Conservation (phyloP, 2,888 invertebrate species). For the Tethea ocularis region DNA sequence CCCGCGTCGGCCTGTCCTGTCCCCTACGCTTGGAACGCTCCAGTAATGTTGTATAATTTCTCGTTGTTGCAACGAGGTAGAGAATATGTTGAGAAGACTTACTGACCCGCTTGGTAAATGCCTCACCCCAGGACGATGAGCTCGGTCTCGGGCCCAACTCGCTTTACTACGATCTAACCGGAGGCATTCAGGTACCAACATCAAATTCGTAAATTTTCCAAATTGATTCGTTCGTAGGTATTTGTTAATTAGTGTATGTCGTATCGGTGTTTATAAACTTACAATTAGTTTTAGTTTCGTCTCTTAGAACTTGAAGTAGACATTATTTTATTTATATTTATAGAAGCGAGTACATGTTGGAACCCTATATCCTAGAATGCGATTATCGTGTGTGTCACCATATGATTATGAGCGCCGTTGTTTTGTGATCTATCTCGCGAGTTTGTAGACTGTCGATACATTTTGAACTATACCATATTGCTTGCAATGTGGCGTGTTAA, state of each 20-base stretch:
- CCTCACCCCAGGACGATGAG: constrained; percentile 81
- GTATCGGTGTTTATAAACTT: constrained; percentile 38
- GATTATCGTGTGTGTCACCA: constrained; percentile 31
- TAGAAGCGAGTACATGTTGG: constrained; percentile 19
- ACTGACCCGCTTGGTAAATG: constrained; percentile 81
- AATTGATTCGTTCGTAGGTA: constrained; percentile 26
- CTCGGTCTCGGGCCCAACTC: constrained; percentile 81
- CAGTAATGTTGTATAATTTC: constrained; percentile 67
- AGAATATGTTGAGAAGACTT: constrained; percentile 74
- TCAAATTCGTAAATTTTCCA: constrained; percentile 38
- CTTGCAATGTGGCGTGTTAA: no score
- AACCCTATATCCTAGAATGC: constrained; percentile 38
- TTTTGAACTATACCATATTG: no score
- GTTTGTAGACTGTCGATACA: no score
- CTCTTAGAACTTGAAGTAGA: constrained; percentile 13
- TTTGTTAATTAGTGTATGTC: constrained; percentile 23
- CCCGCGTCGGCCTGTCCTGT: constrained; percentile 29
- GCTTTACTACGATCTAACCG: constrained; percentile 82
- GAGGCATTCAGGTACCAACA: constrained; percentile 82
- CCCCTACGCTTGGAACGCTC: constrained; percentile 58
- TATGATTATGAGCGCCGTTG: no score
- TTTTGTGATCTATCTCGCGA: no score
- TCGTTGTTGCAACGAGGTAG: constrained; percentile 75
- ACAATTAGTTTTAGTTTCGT: constrained; percentile 27
- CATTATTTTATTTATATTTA: constrained; percentile 15